A percentile compares a stretch with the other conserved stretches of the same genome.
Conservation (phyloP, 2,888 invertebrate genomes). For the Shargacucullia verbasci region DNA sequence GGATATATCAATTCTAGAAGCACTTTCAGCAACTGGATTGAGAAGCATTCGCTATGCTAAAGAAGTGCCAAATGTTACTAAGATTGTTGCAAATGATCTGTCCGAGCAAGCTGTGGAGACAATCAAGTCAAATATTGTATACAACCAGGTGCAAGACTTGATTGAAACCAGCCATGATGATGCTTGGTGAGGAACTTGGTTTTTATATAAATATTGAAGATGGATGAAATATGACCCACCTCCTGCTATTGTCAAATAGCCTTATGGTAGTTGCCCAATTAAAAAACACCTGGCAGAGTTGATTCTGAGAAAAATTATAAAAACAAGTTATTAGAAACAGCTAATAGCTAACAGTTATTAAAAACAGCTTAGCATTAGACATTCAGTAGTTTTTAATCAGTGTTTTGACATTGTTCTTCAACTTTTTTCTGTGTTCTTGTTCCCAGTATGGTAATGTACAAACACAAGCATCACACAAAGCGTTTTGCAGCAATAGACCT, state of each 20-base stretch:
- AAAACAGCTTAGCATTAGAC: too few relatives aligned
- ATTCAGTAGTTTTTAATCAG: too few relatives aligned
- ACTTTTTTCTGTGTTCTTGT: slow-evolving; percentile 1
- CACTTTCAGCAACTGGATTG: slow-evolving; percentile 98
- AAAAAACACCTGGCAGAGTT: too few relatives aligned
- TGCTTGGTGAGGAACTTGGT: slow-evolving; percentile 91
- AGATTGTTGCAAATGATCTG: slow-evolving; percentile 97
- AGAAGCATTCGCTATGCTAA: slow-evolving; percentile 98
- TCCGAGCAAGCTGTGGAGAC: slow-evolving; percentile 95
- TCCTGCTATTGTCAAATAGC: too few relatives aligned
- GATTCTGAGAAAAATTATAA: too few relatives aligned
- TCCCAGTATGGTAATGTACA: slow-evolving; percentile 95
- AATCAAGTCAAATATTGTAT: slow-evolving; percentile 94
- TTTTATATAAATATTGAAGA: too few relatives aligned
- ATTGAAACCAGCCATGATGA: slow-evolving; percentile 94
- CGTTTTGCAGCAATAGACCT: slow-evolving; percentile 97
- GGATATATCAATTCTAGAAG: slow-evolving; percentile 95
- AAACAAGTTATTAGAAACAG: too few relatives aligned
- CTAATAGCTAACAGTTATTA: too few relatives aligned
- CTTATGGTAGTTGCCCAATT: too few relatives aligned
- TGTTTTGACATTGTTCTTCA: too few relatives aligned
- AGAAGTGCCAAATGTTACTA: slow-evolving; percentile 94
- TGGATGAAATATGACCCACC: too few relatives aligned
- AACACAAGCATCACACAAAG: slow-evolving; percentile 90
- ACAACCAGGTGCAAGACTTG: slow-evolving; percentile 93